These are phyloP conservation scores for Bactericera cockerelli DNA, from an alignment of 1,140 invertebrate genomes.

Conservation along the genomic window DNA sequence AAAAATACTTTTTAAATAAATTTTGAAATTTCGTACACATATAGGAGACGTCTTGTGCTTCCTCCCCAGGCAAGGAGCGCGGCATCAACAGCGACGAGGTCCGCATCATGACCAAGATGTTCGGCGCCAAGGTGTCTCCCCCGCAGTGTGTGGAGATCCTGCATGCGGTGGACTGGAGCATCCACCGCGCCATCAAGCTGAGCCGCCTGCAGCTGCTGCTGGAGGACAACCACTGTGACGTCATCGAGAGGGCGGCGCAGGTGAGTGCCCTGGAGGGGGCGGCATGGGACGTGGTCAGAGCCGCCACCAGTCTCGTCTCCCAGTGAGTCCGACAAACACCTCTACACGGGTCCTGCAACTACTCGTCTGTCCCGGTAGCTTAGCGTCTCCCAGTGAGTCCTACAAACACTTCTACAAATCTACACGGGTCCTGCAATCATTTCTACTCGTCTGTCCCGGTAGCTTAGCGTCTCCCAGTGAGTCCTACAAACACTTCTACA, in stretches of 20 bases:
- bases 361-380: too few species aligned
- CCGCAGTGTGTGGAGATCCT: constrained; percentile 65
- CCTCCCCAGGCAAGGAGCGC: constrained; percentile 54
- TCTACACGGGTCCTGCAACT: too few species aligned
- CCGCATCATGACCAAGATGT: constrained; percentile 75
- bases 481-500: too few species aligned
- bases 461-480: too few species aligned
- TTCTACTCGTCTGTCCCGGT: too few species aligned
- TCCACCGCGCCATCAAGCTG: constrained; percentile 76
- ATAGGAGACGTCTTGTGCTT: too few species aligned
- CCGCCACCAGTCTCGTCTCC: constrained; percentile 16
- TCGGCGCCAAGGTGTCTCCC: constrained; percentile 60
- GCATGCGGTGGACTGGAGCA: constrained; percentile 73
- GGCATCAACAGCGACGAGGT: constrained; percentile 79
- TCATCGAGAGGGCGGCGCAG: constrained; percentile 11
- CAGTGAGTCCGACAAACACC: too few species aligned
- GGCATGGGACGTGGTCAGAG: constrained; percentile 21
- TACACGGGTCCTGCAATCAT: too few species aligned
- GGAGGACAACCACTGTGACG: neutral
- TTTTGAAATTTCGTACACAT: too few species aligned
- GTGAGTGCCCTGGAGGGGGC: constrained; percentile 19
- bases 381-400: too few species aligned
- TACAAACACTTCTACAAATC: too few species aligned
- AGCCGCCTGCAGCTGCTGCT: constrained; percentile 43
- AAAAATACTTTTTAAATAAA: too few species aligned